These are phyloP conservation scores for Tragelaphus scriptus DNA, from an alignment of 2,113 vertebrate genomes.

Conservation along the genomic window DNA sequence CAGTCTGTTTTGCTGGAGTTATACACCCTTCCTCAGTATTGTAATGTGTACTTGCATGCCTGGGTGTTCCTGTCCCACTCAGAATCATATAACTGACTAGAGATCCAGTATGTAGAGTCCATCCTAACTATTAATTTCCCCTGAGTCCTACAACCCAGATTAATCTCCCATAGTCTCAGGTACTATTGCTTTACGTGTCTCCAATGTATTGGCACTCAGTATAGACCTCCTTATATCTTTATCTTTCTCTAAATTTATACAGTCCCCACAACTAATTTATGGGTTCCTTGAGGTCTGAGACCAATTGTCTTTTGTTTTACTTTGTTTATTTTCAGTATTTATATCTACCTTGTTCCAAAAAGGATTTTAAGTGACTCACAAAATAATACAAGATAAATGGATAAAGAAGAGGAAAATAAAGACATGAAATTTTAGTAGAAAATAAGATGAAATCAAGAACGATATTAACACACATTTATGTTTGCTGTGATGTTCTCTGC, in stretches of 20 bases:
- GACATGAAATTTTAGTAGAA: neutral
- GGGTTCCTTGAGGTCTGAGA: neutral
- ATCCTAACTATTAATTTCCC: slow-evolving; percentile 37
- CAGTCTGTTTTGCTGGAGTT: neutral
- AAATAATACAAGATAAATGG: neutral
- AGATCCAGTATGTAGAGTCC: slow-evolving; percentile 21
- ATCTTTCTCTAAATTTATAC: slow-evolving; percentile 26
- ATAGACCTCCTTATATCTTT: neutral
- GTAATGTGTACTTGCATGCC: neutral
- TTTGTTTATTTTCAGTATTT: slow-evolving; percentile 43
- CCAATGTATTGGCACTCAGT: neutral
- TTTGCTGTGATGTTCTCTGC: neutral
- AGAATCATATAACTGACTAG: neutral
- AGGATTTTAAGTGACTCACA: neutral
- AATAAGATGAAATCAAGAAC: neutral
- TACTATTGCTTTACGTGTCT: slow-evolving; percentile 24
- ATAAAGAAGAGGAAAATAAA: slow-evolving; percentile 12
- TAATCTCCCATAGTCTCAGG: slow-evolving; percentile 17
- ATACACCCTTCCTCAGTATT: neutral
- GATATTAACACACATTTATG: neutral
- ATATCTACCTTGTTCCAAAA: neutral
- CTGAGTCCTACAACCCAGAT: slow-evolving; percentile 27
- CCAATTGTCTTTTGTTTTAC: neutral
- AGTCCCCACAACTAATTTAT: slow-evolving; percentile 3
- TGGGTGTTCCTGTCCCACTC: neutral